phyloP scores from a whole-genome alignment of 2,797 vertebrate genomes.

The Thalassophryne amazonica region DNA sequence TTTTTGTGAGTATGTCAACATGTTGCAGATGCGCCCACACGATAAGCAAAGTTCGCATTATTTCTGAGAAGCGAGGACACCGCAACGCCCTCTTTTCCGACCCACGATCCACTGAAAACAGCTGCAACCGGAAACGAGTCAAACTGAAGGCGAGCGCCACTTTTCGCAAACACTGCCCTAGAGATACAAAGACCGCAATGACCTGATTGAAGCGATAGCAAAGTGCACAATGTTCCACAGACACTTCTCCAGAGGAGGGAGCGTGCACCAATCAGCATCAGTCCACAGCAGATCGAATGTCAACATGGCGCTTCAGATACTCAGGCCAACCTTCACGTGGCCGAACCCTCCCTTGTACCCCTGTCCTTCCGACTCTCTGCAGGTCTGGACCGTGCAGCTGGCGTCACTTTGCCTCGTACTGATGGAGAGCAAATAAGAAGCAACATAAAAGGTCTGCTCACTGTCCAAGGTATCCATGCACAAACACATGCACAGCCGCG shows the following conservation, averaged over 20 bases:
- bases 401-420: conserved; percentile 45
- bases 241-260: conserved; percentile 13
- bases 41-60: conserved; percentile 69
- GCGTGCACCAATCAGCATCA: neutral
- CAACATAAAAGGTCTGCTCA: conserved; percentile 51
- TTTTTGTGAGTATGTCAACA: conserved; percentile 34
- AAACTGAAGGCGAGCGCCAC: conserved; percentile 9
- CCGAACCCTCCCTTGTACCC: neutral
- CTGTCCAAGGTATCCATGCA: conserved; percentile 20
- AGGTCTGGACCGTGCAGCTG: conserved; percentile 13
- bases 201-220: conserved; percentile 45
- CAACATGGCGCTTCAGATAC: neutral
- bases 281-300: neutral
- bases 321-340: neutral
- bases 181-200: conserved; percentile 49
- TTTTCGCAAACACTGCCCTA: conserved; percentile 36
- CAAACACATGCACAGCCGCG: conserved; percentile 15
- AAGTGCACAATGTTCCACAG: conserved; percentile 19
- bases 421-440: conserved; percentile 61
- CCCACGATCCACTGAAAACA: conserved; percentile 51
- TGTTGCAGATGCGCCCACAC: conserved; percentile 28
- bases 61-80: conserved; percentile 73
- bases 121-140: conserved; percentile 33
- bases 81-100: conserved; percentile 63
- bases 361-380: conserved; percentile 3